Evolutionary conservation across 2,797 vertebrate genomes (phyloP).

Genomic region (Meriones psammophilus): DNA sequence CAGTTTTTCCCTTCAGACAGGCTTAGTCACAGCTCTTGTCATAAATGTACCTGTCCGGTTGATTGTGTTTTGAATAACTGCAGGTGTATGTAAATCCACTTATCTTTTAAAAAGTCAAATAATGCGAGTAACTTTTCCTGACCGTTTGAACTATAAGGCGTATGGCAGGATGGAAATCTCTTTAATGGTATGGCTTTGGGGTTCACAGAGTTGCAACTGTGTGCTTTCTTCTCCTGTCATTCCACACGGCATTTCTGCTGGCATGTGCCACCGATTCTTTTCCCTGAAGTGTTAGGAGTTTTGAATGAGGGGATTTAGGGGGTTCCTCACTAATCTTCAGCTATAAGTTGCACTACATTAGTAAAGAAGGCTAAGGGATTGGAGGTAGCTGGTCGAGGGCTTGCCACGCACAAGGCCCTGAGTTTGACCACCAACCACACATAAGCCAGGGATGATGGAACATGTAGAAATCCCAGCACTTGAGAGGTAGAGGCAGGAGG

Average conservation of each 20-base stretch:
- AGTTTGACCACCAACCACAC: background rate
- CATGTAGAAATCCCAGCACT: too few species aligned
- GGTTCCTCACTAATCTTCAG: background rate
- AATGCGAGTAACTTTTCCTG: slow-evolving; percentile 8
- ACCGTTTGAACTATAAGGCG: background rate
- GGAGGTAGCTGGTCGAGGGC: background rate
- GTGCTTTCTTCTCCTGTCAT: background rate
- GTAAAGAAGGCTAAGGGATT: background rate
- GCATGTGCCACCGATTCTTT: background rate
- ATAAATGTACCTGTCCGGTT: background rate
- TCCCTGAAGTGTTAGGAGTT: background rate
- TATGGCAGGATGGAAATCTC: background rate
- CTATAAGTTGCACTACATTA: background rate
- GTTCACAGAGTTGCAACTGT: background rate
- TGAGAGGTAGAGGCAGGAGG: background rate
- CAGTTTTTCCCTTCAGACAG: background rate
- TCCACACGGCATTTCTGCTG: background rate
- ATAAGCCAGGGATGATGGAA: background rate
- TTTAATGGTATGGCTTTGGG: background rate
- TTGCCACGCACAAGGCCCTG: background rate
- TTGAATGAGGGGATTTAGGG: background rate
- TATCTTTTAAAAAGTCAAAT: background rate
- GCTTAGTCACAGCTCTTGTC: background rate
- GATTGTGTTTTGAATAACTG: slow-evolving; percentile 44
- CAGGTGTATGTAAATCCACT: background rate